phyloP scores from a whole-genome alignment of 2,797 vertebrate species.

The Gallinago nigripennis region DNA sequence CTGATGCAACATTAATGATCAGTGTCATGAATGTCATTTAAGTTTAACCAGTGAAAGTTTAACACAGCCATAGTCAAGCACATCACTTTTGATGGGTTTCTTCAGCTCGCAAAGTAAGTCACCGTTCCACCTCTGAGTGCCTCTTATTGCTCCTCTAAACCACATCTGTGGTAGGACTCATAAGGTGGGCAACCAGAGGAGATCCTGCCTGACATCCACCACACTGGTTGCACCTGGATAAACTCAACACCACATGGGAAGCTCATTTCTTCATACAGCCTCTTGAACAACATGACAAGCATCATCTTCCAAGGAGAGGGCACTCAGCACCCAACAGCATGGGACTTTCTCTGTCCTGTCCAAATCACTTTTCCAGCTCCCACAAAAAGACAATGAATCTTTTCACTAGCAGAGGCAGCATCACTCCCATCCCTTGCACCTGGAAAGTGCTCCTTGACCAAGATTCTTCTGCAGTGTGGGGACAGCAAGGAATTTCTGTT shows the following conservation, averaged over 20 bases:
- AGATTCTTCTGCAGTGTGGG: background rate
- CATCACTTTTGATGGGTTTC: background rate
- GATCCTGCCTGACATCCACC: background rate
- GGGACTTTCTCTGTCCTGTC: background rate
- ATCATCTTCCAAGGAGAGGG: background rate
- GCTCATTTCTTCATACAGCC: background rate
- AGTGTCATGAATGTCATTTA: background rate
- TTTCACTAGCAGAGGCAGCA: background rate
- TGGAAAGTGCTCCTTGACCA: background rate
- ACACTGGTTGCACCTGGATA: background rate
- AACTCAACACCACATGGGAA: rapidly evolving
- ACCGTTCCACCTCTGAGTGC: rapidly evolving
- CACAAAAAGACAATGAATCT: background rate
- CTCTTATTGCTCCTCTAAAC: rapidly evolving
- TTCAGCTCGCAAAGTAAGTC: rapidly evolving
- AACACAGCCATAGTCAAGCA: rapidly evolving
- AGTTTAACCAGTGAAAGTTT: background rate
- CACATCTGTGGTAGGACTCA: background rate
- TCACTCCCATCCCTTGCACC: background rate
- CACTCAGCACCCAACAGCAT: background rate
- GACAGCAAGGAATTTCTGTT: background rate
- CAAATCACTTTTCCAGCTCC: background rate
- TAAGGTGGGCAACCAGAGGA: background rate
- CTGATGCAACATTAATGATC: background rate
- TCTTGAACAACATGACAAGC: rapidly evolving